Evolutionary conservation across 2,888 invertebrate genomes (phyloP), one percentile per base, ranked within the genome.

Genomic region (Ischnus inquisitorius): DNA sequence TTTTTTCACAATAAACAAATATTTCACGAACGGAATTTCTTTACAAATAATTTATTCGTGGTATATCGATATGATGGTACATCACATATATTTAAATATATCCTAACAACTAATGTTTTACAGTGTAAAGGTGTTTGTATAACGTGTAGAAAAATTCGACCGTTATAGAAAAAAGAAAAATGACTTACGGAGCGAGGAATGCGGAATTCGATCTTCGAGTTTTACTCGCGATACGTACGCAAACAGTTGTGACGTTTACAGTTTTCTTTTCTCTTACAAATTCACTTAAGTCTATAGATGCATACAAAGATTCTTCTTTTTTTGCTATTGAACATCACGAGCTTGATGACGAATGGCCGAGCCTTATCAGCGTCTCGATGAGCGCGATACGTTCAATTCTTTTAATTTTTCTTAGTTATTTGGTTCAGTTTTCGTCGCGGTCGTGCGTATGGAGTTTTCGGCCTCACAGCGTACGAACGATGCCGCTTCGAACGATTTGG

Each of bases 31-130:
- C 14, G 8, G 12, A 54, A 19, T 74, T 69, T 85, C 65, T 85
- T 89, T 90, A 87, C 83, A 90, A 90, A 90, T 90, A 91, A 89
- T 91, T 90, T 90, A 91, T 91, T 90, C 46, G 65, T 79, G 74
- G 77, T 82, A 84, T 83, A 87, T 86, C 75, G 83, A 85, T 86
- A 86, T 83, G 87, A 79, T 82, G 81, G 79, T 86, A 79, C 86
- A 87, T 84, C 80, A 84, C 79, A 84, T 80, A 54, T 62, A 72
- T 69, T 78, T 77, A 68, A 62, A 65, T 68, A 74, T 67, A 71
- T 82, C 64, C 39, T 79, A 72, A 60, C 16, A 64, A 78, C 68
- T 81, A 78, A 64, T 51, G 12, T 68, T 75, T 54, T 86, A 88
- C 86, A 67, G 87, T 91, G 88, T 90, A 91, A 91, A 91, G 86